Evolutionary conservation across 92 coral and sea anemone species (phyloP), one percentile per base, ranked within the genome.

Genomic region (Umimayanthus chanpuru): DNA sequence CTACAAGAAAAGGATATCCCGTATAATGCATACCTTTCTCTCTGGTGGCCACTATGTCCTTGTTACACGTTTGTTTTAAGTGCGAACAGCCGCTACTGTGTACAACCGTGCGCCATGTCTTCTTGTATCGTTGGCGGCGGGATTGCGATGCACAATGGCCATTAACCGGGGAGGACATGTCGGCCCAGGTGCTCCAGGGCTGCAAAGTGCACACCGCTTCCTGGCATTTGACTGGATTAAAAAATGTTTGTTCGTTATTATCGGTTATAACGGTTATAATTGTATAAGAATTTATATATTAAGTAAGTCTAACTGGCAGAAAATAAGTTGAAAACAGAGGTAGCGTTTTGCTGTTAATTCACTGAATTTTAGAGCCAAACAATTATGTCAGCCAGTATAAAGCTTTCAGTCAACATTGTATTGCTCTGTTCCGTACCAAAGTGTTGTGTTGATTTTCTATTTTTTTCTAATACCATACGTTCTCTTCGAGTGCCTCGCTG

Each of bases 171-270:
- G 89, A 68, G n/a, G 71, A 72, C 70, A 89, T 71, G 77, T 82
- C 91, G 6, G 73, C 67, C 97, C 97, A 94, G 41, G 92, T 71
- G 73, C 92, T 88, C 97, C 97, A 94, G 7, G 81, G 73, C 88
- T 79, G 91, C 28, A 93, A 78, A 16, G 82, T 53, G 68, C 97
- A 94, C 4, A 89, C 84, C 6, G 91, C 93, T 68, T 92, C 89
- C 32, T 80, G 93, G 81, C 97, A 94, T 61, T 90, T 90, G 80
- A 85, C 97, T 94, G 70, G 15, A 26, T 8, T 10, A 55, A 32
- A 47, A 53, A 30, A 56, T 25, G 11, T 9, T 68, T 68, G 12
- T 2, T 29, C 11, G 6, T 25, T 71, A 61, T 2, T 61, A 61
- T 0, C n/a, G n/a, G n/a, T n/a, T n/a, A n/a, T n/a, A n/a, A n/a